Base-by-base conservation (phyloP, 2,888 invertebrate species). In the Ophion ventricosus region DNA sequence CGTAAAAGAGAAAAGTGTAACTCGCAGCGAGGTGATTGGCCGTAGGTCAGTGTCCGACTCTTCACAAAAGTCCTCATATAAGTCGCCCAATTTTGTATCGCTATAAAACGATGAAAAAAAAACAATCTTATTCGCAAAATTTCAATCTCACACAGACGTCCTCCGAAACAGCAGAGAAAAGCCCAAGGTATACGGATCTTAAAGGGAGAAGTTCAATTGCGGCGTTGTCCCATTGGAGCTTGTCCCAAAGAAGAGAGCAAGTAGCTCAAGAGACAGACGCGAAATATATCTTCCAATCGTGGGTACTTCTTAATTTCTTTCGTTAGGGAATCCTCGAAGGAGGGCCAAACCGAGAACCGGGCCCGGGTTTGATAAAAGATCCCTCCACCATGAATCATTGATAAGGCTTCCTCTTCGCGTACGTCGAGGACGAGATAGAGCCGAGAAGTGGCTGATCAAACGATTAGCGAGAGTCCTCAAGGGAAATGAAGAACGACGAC, bases 391-490 rank as follows among this genome's bases (percentile, higher is more conserved):
- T 79, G 82, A 83, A 83, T 79, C 56, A 79, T 79, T 78, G 78
- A 83, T 83, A 75, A 74, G 72, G 23, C 23, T 61, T 54, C 66
- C 57, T 23, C 49, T 11, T 63, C 63, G 17, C 26, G 72, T 23
- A n/a, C 26, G 61, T 43, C 40, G 54, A 67, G 43, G 67, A 74
- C 67, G 74, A 74, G 67, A 80, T 54, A 73, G 43, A 73, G 23
- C 25, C 49, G 72, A 61, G 70, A 79, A 79, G 76, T 76, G 69
- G 75, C 70, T 63, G 81, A 81, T 81, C 56, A 69, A 81, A 81
- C 81, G 81, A 81, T 81, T 81, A 81, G 81, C 81, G 69, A 54
- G 81, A 75, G 49, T 75, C 29, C 81, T 81, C 81, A 29, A 56
- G 81, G 81, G 81, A 81, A 81, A 81, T 81, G 63, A 81, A 69